phyloP scores from a whole-genome alignment of 30 jellyfish, hydroid and myxozoan species.

The Cassiopea andromeda region DNA sequence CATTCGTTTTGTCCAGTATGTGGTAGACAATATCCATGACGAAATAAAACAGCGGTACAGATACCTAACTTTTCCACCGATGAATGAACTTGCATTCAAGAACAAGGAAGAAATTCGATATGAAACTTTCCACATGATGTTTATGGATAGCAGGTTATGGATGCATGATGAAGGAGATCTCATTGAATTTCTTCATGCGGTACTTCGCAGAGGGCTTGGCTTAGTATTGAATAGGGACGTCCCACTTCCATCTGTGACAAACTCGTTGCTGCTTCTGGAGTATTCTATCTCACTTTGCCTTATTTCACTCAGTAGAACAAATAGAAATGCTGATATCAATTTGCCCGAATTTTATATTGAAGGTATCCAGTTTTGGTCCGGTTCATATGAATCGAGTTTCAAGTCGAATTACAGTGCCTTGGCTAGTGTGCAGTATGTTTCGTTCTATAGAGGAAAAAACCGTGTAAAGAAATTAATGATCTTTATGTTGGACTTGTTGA shows the following conservation, averaged over 20 bases:
- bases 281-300: conserved; percentile 34
- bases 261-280: conserved; percentile 43
- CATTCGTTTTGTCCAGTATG: conserved; percentile 6
- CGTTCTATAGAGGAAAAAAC: not conserved
- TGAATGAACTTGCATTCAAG: conserved; percentile 8
- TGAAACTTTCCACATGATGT: conserved; percentile 40
- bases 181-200: conserved; percentile 16
- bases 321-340: not conserved
- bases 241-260: conserved; percentile 17
- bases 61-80: not conserved
- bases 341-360: conserved; percentile 53
- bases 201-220: conserved; percentile 40
- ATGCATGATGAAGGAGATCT: conserved; percentile 47
- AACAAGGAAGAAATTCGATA: not conserved
- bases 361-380: conserved; percentile 59
- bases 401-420: conserved; percentile 21
- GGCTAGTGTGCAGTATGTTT: conserved; percentile 9
- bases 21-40: conserved; percentile 25
- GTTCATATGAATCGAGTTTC: not conserved
- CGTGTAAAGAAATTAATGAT: conserved; percentile 1
- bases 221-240: not conserved
- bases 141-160: conserved; percentile 41
- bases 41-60: conserved; percentile 14
- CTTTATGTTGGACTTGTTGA: not conserved
- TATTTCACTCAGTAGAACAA: conserved; percentile 36